Evolutionary conservation across 2,888 invertebrate genomes (phyloP).

Genomic region (Plutella xylostella): DNA sequence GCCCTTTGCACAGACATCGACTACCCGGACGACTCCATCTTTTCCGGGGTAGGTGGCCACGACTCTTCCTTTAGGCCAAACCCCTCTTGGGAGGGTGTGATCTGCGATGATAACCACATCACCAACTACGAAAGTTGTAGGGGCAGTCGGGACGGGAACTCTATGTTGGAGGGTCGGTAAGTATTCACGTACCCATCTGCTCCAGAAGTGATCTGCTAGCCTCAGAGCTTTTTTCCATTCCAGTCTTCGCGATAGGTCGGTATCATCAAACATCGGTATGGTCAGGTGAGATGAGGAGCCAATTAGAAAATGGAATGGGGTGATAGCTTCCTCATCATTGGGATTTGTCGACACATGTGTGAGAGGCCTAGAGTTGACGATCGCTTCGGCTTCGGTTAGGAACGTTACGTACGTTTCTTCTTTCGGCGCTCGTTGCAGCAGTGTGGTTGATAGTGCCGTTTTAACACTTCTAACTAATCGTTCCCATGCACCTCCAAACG

Average conservation of each 20-base stretch:
- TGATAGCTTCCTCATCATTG: neutral
- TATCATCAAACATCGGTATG: constrained; percentile 6
- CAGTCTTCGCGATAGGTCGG: constrained; percentile 19
- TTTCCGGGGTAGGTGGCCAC: too few species aligned
- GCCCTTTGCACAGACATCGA: too few species aligned
- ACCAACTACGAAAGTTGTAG: too few species aligned
- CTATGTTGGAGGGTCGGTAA: too few species aligned
- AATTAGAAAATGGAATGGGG: neutral
- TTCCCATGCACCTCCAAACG: constrained; percentile 16
- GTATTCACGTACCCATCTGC: constrained; percentile 21
- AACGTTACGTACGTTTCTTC: constrained; percentile 10
- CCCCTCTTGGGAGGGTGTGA: too few species aligned
- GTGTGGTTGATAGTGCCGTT: constrained; percentile 7
- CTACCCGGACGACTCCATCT: too few species aligned
- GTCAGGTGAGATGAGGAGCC: neutral
- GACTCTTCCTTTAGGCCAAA: too few species aligned
- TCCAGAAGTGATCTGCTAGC: constrained; percentile 20
- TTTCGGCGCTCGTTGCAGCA: constrained; percentile 10
- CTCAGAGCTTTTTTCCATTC: constrained; percentile 16
- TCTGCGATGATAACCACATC: too few species aligned
- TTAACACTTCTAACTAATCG: constrained; percentile 12
- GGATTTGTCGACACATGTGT: constrained; percentile 1
- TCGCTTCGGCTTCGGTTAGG: constrained; percentile 8
- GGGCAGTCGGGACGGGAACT: too few species aligned
- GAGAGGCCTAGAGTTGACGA: constrained; percentile 8